phyloP scores from a whole-genome alignment of 2,797 vertebrate genomes.

The Coreius guichenoti region DNA sequence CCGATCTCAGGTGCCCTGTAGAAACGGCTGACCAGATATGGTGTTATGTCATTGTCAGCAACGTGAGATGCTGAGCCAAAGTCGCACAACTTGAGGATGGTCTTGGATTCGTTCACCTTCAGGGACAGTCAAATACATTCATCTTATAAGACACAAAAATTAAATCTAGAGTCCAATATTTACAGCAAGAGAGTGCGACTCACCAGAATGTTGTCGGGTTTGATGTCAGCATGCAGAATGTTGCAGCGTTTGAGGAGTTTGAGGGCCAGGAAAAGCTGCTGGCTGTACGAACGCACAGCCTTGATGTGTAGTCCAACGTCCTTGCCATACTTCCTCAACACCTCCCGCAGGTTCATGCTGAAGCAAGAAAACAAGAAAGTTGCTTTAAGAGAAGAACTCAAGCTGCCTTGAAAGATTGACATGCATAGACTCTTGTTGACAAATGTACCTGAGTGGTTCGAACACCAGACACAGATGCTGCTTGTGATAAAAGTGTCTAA shows the following conservation, averaged over 20 bases:
- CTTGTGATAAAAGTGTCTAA: conserved; percentile 98
- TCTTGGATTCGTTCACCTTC: conserved; percentile 99
- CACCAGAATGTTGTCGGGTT: conserved; percentile 99
- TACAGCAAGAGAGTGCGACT: conserved; percentile 26
- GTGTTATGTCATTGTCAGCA: conserved; percentile 97
- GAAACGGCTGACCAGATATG: conserved; percentile 98
- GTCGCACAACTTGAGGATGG: conserved; percentile 97
- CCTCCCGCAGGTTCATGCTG: conserved; percentile 98
- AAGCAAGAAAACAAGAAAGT: conserved; percentile 1
- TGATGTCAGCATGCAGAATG: conserved; percentile 98
- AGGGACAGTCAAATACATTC: neutral
- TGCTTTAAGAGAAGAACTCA: neutral
- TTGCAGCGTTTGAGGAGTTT: conserved; percentile 98
- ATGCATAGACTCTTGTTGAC: neutral
- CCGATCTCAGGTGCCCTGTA: conserved; percentile 98
- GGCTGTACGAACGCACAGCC: conserved; percentile 97
- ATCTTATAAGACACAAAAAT: neutral
- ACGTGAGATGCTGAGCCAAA: conserved; percentile 98
- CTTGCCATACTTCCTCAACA: conserved; percentile 98
- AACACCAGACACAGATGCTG: conserved; percentile 99
- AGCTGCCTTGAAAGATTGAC: neutral
- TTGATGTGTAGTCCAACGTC: conserved; percentile 99
- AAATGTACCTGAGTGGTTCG: conserved; percentile 92
- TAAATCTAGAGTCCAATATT: neutral
- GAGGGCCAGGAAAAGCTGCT: conserved; percentile 96